Conservation (phyloP, 2,113 vertebrate genomes). For the Carettochelys insculpta region DNA sequence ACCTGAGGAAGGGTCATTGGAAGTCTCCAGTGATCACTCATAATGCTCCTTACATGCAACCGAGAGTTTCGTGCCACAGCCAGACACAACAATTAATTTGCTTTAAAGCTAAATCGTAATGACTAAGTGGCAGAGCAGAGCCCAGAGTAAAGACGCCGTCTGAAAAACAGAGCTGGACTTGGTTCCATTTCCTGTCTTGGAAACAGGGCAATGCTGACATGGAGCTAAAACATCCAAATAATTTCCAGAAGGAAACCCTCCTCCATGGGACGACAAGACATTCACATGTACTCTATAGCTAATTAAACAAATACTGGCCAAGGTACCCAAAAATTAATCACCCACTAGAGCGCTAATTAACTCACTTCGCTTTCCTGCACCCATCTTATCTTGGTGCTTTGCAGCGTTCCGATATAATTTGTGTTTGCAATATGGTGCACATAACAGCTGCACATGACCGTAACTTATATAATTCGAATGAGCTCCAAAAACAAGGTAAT, state of each 20-base stretch:
- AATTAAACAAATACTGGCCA: slow-evolving; percentile 49
- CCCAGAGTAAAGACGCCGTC: background rate
- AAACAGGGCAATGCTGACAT: background rate
- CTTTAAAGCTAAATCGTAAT: background rate
- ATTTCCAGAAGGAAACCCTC: background rate
- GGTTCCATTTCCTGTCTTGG: background rate
- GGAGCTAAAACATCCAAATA: background rate
- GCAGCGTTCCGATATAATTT: slow-evolving; percentile 40
- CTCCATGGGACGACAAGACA: background rate
- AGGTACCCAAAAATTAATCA: background rate
- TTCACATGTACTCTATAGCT: slow-evolving; percentile 32
- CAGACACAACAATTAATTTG: background rate
- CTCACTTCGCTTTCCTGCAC: slow-evolving; percentile 13
- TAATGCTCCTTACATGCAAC: background rate
- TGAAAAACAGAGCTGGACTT: background rate
- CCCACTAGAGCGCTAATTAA: slow-evolving; percentile 40
- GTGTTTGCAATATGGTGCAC: slow-evolving; percentile 46
- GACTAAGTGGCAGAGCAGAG: background rate
- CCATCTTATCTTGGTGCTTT: slow-evolving; percentile 50
- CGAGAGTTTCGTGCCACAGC: background rate
- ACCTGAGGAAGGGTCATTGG: background rate
- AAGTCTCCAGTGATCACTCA: background rate
- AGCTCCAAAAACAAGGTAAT: slow-evolving; percentile 59
- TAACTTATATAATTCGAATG: slow-evolving; percentile 28
- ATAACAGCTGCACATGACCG: slow-evolving; percentile 35